Conservation (phyloP, 2,888 invertebrate species). For the Sycophila texana region DNA sequence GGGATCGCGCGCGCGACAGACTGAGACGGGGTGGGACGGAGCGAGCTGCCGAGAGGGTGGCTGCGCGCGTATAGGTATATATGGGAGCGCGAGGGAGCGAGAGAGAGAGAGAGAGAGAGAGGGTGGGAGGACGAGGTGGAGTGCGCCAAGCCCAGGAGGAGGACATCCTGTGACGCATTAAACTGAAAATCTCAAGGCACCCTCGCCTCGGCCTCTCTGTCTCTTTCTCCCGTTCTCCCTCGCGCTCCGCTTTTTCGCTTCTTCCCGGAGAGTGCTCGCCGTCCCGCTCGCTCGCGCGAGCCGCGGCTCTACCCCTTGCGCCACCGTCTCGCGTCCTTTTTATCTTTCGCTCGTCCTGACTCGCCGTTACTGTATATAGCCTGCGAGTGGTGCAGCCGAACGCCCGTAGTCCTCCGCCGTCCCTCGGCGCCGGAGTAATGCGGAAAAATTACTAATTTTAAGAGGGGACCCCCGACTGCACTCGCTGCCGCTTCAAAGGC, state of each 20-base stretch:
- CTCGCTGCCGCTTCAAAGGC: no score
- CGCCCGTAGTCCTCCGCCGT: not conserved
- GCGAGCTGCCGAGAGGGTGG: constrained; percentile 42
- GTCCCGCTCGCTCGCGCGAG: not conserved
- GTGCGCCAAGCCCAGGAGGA: constrained; percentile 66
- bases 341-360: constrained; percentile 41
- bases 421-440: constrained; percentile 28
- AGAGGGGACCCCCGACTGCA: not conserved
- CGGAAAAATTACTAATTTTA: constrained; percentile 43
- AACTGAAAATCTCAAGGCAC: constrained; percentile 73
- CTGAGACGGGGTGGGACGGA: constrained; percentile 50
- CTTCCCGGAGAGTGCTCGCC: constrained; percentile 36
- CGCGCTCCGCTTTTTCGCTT: constrained; percentile 37
- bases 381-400: not conserved
- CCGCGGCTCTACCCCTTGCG: not conserved
- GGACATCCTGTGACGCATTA: constrained; percentile 72
- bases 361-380: not conserved
- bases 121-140: constrained; percentile 51
- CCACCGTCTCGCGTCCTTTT: constrained; percentile 28
- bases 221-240: not conserved
- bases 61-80: constrained; percentile 18
- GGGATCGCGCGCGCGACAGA: constrained; percentile 59
- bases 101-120: constrained; percentile 43
- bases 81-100: not conserved
- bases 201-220: constrained; percentile 57